Evolutionary conservation across 92 coral and sea anemone species (phyloP), one percentile per base, ranked within the genome.

Genomic region (Palythoa grandiflora): DNA sequence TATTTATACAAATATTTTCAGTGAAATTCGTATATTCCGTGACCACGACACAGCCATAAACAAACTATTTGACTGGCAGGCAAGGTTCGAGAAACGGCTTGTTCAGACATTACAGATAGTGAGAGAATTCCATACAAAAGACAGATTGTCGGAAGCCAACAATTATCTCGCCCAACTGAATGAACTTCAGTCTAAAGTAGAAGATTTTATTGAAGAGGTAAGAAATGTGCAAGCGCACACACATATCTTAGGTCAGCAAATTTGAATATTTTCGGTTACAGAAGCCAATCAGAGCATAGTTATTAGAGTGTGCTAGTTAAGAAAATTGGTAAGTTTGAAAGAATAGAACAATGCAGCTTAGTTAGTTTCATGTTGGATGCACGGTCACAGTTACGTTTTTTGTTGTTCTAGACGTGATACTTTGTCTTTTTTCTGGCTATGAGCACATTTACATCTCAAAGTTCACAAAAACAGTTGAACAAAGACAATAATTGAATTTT

Each of bases 11-110:
- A 28, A 28, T 3, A 59, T 71, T 86, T 88, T 9, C 79, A 96
- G 99, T 85, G 99, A 96, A 85, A 90, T 68, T 44, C 99, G 99
- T 21, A 88, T 95, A 14, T 89, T 85, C 21, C 94, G 98, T 9
- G 96, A 95, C 77, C 99, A 95, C 87, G 99, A 96, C 72, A 84
- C 98, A 3, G 96, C 98, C 17, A 90, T 96, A 85, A 94, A 96
- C 84, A 92, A 93, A 86, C 92, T 96, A 75, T 91, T 93, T 44
- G 96, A 96, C 77, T 95, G 99, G 99, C 93, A 93, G 39, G 94
- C 98, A 2, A 93, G 94, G 84, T 96, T 96, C 78, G 99, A 95
- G 85, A 68, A 73, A 84, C 95, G 91, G 80, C 80, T 96, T 16
- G 88, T 87, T 14, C 94, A 91, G 70, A 93, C 98, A 35, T 90